A percentile compares a stretch with the other conserved stretches of the same genome.
phyloP scores from a whole-genome alignment of 2,888 invertebrate species.

The Hofmannophila pseudospretella region DNA sequence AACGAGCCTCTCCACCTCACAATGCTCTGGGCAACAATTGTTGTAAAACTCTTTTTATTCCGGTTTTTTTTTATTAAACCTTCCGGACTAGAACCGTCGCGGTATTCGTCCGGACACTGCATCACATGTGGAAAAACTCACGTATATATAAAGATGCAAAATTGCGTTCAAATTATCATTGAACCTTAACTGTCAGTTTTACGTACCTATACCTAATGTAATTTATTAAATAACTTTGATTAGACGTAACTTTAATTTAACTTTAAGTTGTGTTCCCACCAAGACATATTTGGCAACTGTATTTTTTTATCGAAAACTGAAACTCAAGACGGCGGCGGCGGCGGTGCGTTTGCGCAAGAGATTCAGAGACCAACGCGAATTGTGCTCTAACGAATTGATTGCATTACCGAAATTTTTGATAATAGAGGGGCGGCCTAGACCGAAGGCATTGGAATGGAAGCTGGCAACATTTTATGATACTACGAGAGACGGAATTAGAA shows the following conservation, averaged over 20 bases:
- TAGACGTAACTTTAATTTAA: too few species aligned
- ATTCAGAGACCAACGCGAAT: conserved; percentile 17
- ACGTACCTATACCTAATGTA: background rate
- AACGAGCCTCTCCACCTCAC: conserved; percentile 24
- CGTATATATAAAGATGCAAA: conserved; percentile 9
- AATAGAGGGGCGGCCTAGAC: too few species aligned
- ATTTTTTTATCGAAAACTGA: conserved; percentile 9
- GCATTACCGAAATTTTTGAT: conserved; percentile 11
- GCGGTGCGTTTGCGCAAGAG: conserved; percentile 19
- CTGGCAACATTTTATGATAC: too few species aligned
- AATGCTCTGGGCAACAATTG: conserved; percentile 43
- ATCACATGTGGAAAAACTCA: conserved; percentile 7
- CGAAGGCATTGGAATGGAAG: too few species aligned
- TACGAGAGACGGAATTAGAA: too few species aligned
- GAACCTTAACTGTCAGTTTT: conserved; percentile 6
- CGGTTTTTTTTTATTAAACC: conserved; percentile 12
- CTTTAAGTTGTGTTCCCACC: conserved; percentile 2
- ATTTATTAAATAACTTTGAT: conserved; percentile 3
- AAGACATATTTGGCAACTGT: conserved; percentile 14
- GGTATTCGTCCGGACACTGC: conserved; percentile 12
- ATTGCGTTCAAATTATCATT: conserved; percentile 5
- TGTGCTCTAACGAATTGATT: conserved; percentile 20
- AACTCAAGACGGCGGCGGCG: conserved; percentile 9
- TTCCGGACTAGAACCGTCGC: background rate
- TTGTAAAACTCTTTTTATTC: conserved; percentile 29